phyloP scores from a whole-genome alignment of 2,797 vertebrate genomes.

The Siniperca obscura region DNA sequence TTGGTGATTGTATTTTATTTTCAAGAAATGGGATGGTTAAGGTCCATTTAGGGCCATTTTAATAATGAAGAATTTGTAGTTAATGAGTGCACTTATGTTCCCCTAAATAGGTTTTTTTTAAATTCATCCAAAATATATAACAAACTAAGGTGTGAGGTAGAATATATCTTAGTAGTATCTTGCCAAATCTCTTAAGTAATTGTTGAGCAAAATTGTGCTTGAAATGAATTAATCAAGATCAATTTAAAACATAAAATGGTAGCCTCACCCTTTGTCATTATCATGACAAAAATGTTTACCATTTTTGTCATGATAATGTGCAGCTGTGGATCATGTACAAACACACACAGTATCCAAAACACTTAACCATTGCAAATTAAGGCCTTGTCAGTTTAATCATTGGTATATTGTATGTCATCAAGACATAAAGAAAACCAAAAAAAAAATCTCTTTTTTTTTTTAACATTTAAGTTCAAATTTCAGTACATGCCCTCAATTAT shows the following conservation, averaged over 20 bases:
- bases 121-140: conserved; percentile 40
- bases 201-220: conserved; percentile 48
- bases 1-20: conserved; percentile 59
- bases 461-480: conserved; percentile 41
- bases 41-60: conserved; percentile 24
- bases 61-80: conserved; percentile 27
- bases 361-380: conserved; percentile 66
- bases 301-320: conserved; percentile 41
- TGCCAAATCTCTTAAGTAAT: conserved; percentile 36
- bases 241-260: conserved; percentile 34
- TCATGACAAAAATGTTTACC: background rate
- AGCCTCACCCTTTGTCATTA: background rate
- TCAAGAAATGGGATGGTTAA: conserved; percentile 19
- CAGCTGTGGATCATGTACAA: conserved; percentile 45
- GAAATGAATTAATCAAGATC: conserved; percentile 32
- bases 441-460: conserved; percentile 15
- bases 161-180: conserved; percentile 61
- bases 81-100: conserved; percentile 46
- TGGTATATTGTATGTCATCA: conserved; percentile 64
- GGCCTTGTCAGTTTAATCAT: conserved; percentile 72
- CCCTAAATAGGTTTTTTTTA: conserved; percentile 12
- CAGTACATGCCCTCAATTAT: conserved; percentile 44
- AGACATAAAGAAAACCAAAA: conserved; percentile 42
- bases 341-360: conserved; percentile 53
- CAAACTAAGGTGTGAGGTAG: conserved; percentile 64